Percentiles rank a stretch among this genome's conserved stretches.
These are phyloP conservation scores for Polydrusus cervinus DNA, from an alignment of 2,888 invertebrate genomes.

Conservation along the genomic window DNA sequence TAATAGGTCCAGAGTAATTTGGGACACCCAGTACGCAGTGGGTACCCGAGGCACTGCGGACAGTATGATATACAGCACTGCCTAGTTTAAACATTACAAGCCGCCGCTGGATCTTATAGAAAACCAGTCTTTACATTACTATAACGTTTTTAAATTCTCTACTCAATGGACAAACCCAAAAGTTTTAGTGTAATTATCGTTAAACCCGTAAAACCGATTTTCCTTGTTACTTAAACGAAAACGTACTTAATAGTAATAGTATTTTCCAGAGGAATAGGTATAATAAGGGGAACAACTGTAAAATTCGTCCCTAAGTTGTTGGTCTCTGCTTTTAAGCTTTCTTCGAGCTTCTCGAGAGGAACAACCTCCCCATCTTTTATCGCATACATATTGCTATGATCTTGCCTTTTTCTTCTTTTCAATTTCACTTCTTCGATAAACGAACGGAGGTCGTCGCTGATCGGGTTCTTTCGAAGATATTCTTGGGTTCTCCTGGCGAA, in stretches of 20 bases:
- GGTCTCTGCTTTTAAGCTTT: slow-evolving; percentile 43
- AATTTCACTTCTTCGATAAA: slow-evolving; percentile 45
- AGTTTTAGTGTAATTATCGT: too few relatives aligned
- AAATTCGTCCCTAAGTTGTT: slow-evolving; percentile 50
- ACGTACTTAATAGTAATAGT: slow-evolving; percentile 41
- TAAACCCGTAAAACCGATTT: background rate
- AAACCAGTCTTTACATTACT: too few relatives aligned
- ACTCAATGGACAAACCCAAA: too few relatives aligned
- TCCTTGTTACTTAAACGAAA: background rate
- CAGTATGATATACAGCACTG: too few relatives aligned
- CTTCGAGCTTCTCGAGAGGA: slow-evolving; percentile 55
- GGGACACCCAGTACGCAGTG: too few relatives aligned
- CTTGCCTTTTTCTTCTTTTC: slow-evolving; percentile 44
- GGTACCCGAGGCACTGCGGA: too few relatives aligned
- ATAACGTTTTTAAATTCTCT: too few relatives aligned
- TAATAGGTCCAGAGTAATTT: too few relatives aligned
- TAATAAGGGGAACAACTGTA: slow-evolving; percentile 60
- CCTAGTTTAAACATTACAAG: too few relatives aligned
- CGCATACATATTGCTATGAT: slow-evolving; percentile 56
- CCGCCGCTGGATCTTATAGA: too few relatives aligned
- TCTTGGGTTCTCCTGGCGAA: slow-evolving; percentile 42
- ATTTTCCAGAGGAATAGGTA: slow-evolving; percentile 55
- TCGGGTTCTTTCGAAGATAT: slow-evolving; percentile 46
- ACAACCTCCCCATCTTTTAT: slow-evolving; percentile 59
- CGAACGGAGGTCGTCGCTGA: slow-evolving; percentile 44